Evolutionary conservation across 2,113 vertebrate genomes (phyloP).

Genomic region (Entomyzon cyanotis): DNA sequence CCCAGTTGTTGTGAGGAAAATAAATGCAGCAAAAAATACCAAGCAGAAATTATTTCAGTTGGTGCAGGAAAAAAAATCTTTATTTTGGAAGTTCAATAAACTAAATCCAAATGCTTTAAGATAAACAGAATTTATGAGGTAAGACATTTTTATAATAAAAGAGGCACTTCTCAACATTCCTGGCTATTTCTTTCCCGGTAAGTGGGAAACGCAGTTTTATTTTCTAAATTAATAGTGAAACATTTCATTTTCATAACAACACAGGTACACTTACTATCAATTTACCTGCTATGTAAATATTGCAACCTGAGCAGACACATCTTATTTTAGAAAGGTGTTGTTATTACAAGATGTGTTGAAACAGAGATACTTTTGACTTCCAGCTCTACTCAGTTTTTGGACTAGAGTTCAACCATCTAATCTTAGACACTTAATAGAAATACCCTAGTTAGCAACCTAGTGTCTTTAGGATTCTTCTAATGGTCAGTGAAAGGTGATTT

Average conservation of each 20-base stretch:
- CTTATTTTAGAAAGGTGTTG: background rate
- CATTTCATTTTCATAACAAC: background rate
- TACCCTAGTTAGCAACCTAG: background rate
- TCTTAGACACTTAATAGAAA: background rate
- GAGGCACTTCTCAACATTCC: background rate
- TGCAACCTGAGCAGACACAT: background rate
- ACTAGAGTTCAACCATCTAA: background rate
- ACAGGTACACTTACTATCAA: background rate
- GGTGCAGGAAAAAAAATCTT: background rate
- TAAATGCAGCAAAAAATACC: background rate
- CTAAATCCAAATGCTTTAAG: background rate
- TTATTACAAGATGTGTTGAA: background rate
- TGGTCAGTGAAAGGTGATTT: background rate
- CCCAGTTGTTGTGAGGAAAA: conserved; percentile 14
- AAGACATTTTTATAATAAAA: background rate
- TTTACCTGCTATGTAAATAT: background rate
- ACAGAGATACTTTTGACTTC: background rate
- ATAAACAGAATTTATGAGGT: background rate
- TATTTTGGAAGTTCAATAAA: conserved; percentile 9
- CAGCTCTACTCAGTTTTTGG: background rate
- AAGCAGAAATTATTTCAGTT: conserved; percentile 18
- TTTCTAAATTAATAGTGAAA: background rate
- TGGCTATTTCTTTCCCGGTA: background rate
- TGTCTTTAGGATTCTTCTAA: background rate
- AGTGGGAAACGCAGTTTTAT: background rate